Base-by-base conservation (phyloP, 2,888 invertebrate species). In the Ceraclea dissimilis region DNA sequence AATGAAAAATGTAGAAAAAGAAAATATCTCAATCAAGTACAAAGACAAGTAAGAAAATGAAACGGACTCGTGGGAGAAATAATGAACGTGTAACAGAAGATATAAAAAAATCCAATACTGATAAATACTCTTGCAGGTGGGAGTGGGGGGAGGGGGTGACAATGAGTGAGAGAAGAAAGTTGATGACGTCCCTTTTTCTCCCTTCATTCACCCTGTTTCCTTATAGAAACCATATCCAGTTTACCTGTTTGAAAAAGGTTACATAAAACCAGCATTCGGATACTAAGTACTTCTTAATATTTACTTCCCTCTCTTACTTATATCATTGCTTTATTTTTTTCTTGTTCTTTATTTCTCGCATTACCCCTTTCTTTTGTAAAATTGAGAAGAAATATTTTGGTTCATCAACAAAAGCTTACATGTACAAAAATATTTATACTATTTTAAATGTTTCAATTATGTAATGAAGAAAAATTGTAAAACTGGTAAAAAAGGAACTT, bases 241-340 rank as follows among this genome's bases (percentile, higher is more conserved):
- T 59, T 56, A 60, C 58, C 62, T 59, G 58, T 58, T 58, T 51
- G 53, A 57, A 61, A 62, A 62, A 61, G 55, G 62, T 62, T 60
- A 62, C 58, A 58, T 62, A 62, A 62, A 60, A 60, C 58, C n/a
- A n/a, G n/a, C 60, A 58, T 60, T 58, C 53, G 58, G 58, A 62
- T 60, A 60, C 59, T 39, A 26, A 26, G 26, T 26, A 26, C 10
- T 59, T 51, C 50, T 50, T 58, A 51, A 49, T 56, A 49, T 50
- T 47, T 34, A 26, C 52, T 49, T 48, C 59, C 46, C 52, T 59
- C 56, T 57, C 53, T 54, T 26, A 39, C 57, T 47, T 47, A 22
- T 26, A 47, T 39, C 48, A 47, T 39, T 48, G 34, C 31, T 43
- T 48, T 46, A 48, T 49, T 34, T 57, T 55, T 53, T 43, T 55